These are phyloP conservation scores for Perizoma affinitatum DNA, from an alignment of 2,888 invertebrate genomes.

Conservation along the genomic window DNA sequence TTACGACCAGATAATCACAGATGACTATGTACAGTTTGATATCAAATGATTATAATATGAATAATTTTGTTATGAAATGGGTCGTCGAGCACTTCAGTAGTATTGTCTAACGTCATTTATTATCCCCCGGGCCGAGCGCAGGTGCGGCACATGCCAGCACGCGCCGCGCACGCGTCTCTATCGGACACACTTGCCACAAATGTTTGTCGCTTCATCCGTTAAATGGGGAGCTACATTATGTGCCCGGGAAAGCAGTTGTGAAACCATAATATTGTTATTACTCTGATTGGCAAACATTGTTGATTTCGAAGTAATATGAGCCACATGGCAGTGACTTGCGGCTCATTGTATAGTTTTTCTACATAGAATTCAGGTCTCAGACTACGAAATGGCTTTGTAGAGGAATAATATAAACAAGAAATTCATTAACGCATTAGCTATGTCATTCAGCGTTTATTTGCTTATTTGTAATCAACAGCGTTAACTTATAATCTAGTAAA, in stretches of 20 bases:
- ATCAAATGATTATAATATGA: conserved; percentile 24
- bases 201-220: conserved; percentile 58
- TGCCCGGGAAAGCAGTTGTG: conserved; percentile 54
- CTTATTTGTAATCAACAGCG: too few relatives aligned
- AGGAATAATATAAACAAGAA: too few relatives aligned
- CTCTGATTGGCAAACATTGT: conserved; percentile 35
- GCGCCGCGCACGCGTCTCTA: conserved; percentile 53
- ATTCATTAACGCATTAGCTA: too few relatives aligned
- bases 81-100: conserved; percentile 24
- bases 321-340: background rate
- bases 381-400: too few relatives aligned
- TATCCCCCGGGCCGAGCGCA: conserved; percentile 43
- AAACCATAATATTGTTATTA: conserved; percentile 63
- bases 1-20: conserved; percentile 3
- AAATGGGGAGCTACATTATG: conserved; percentile 59
- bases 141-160: conserved; percentile 52
- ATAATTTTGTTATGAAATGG: conserved; percentile 30
- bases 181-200: conserved; percentile 76
- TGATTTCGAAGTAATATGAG: conserved; percentile 10
- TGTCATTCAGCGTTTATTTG: too few relatives aligned
- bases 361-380: too few relatives aligned
- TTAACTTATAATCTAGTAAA: too few relatives aligned
- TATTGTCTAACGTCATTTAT: conserved; percentile 6
- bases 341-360: too few relatives aligned
- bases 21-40: conserved; percentile 6